Evolutionary conservation across 2,888 invertebrate genomes (phyloP).

Genomic region (Diachrysia chrysitis): DNA sequence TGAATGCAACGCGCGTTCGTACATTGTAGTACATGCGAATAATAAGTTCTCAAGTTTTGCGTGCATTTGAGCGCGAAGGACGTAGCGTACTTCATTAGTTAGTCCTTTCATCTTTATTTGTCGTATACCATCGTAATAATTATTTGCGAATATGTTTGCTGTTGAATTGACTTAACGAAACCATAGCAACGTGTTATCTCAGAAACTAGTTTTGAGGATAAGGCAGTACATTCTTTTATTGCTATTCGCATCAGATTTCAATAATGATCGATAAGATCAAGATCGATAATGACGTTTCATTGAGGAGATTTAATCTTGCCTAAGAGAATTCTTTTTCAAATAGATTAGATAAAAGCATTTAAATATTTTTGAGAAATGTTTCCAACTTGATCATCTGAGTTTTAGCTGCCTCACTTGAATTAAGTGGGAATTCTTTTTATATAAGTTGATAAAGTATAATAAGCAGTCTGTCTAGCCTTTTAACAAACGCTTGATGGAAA

Average conservation of each 20-base stretch:
- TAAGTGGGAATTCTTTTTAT: too few relatives aligned
- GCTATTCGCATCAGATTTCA: not conserved
- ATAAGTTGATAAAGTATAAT: too few relatives aligned
- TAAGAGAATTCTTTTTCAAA: not conserved
- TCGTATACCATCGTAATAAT: not conserved
- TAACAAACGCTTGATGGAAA: too few relatives aligned
- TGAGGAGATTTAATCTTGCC: not conserved
- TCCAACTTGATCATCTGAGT: not conserved
- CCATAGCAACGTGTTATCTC: not conserved
- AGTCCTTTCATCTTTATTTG: conserved; percentile 36
- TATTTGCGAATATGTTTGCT: not conserved
- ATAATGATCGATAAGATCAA: not conserved
- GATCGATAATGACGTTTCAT: not conserved
- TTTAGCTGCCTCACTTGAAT: too few relatives aligned
- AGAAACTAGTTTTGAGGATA: conserved; percentile 1
- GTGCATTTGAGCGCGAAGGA: conserved; percentile 44
- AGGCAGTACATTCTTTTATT: not conserved
- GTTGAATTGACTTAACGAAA: not conserved
- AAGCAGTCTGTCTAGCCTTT: too few relatives aligned
- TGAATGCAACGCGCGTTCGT: conserved; percentile 28
- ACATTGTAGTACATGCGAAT: conserved; percentile 31
- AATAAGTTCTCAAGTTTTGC: conserved; percentile 44
- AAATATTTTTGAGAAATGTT: not conserved
- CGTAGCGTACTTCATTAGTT: conserved; percentile 32
- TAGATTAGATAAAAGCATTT: not conserved